Base-by-base conservation (phyloP, 2,797 vertebrate species). In the Sebastes ruberrimus region DNA sequence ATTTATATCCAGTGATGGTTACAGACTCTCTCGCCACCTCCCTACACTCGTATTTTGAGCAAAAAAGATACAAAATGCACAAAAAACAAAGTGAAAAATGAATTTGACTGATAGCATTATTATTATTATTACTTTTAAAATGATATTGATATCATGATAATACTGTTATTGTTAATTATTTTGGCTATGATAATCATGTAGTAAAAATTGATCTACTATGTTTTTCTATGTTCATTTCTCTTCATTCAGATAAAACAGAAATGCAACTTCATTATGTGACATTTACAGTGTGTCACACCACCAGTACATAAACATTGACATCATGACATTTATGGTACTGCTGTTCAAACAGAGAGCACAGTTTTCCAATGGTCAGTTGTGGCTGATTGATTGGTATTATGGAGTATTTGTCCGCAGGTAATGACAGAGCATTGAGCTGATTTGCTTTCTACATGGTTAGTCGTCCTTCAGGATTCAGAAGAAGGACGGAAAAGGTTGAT, bases 341-440 rank as follows among this genome's bases (percentile, higher is more conserved):
- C 38, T 55, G 18, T 7, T 71, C 23, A 32, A 52, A 65, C 33
- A 70, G 18, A 62, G n/a, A 23, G 71, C 38, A 1, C n/a, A 4
- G 82, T 60, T 72, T 76, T 67, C 75, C 75, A 63, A 4, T 38
- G 70, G 76, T 79, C 76, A 53, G 8, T 4, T 60, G 63, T 5
- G 16, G 10, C 55, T 25, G 33, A 55, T 76, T 42, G 28, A 56
- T 64, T 9, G 13, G 4, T 49, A 7, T 74, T n/a, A 13, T 60
- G 55, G 3, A 10, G 9, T 22, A 27, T 33, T 38, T 59, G 49
- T 28, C 52, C 53, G 4, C 53, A 18, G 16, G 42, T 46, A 52
- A 52, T 52, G 20, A 52, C 20, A 52, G 42, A 46, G 42, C 0
- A 46, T 56, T 56, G 53, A 56, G 23, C 23, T 57, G 22, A 56